Percentiles rank a stretch among this genome's conserved stretches.
These are phyloP conservation scores for Murina feae DNA, from an alignment of 2,113 vertebrate genomes.

Conservation along the genomic window DNA sequence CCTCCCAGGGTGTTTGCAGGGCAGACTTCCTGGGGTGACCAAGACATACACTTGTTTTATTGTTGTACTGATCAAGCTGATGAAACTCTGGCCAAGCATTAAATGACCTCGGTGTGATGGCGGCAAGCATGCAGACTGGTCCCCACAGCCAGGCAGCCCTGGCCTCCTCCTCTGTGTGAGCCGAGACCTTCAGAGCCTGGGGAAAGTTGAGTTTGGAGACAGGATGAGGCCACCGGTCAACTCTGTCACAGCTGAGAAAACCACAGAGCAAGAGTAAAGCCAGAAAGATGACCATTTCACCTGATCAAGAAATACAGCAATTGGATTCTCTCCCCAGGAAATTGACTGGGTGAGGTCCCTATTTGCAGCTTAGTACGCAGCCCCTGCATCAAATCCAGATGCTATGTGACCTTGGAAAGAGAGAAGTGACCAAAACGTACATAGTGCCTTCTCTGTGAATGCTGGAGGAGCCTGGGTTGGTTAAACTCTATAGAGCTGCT, in stretches of 20 bases:
- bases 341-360: not conserved
- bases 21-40: not conserved
- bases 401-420: not conserved
- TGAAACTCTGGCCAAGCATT: slow-evolving; percentile 30
- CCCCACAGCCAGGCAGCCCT: not conserved
- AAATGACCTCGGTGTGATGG: not conserved
- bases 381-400: not conserved
- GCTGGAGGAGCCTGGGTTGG: not conserved
- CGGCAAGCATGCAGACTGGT: not conserved
- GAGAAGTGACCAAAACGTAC: not conserved
- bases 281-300: not conserved
- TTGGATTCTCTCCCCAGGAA: not conserved
- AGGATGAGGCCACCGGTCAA: not conserved
- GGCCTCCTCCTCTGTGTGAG: not conserved
- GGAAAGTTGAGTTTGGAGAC: not conserved
- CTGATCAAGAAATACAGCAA: not conserved
- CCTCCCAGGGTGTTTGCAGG: not conserved
- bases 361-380: not conserved
- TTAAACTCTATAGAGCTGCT: not conserved
- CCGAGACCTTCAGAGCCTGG: not conserved
- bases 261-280: not conserved
- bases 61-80: not conserved
- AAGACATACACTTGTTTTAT: slow-evolving; percentile 38
- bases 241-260: not conserved
- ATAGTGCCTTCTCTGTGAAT: not conserved